phyloP scores from a whole-genome alignment of 1,140 invertebrate species.

The Araneus ventricosus region DNA sequence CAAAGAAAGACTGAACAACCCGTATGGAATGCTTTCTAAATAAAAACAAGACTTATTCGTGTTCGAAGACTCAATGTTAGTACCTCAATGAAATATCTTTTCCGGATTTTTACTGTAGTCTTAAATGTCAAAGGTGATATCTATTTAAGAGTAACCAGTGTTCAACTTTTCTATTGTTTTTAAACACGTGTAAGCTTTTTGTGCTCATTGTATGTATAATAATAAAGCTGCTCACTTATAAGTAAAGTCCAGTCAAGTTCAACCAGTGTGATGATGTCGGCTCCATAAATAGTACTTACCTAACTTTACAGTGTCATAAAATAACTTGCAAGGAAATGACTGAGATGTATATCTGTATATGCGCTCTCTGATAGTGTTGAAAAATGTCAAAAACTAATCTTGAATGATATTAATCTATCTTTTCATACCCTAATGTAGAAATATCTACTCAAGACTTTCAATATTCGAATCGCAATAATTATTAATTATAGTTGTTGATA shows the following conservation, averaged over 20 bases:
- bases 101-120: conserved; percentile 61
- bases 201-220: conserved; percentile 60
- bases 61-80: conserved; percentile 54
- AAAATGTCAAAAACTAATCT: not conserved
- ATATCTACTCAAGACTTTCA: not conserved
- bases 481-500: conserved; percentile 30
- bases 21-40: not conserved
- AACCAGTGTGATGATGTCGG: conserved; percentile 31
- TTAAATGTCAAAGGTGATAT: conserved; percentile 42
- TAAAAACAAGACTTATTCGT: conserved; percentile 13
- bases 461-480: conserved; percentile 1
- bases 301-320: not conserved
- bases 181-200: conserved; percentile 65
- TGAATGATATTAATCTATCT: no score
- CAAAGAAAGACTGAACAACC: not conserved
- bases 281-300: conserved; percentile 11
- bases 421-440: not conserved
- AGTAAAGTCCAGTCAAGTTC: conserved; percentile 32
- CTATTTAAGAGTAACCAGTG: conserved; percentile 40
- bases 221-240: conserved; percentile 56
- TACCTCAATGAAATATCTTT: conserved; percentile 64
- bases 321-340: not conserved
- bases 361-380: not conserved
- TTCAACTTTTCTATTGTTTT: conserved; percentile 69
- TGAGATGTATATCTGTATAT: not conserved